Evolutionary conservation across 2,888 invertebrate genomes (phyloP).

Genomic region (Augiades crinisus): DNA sequence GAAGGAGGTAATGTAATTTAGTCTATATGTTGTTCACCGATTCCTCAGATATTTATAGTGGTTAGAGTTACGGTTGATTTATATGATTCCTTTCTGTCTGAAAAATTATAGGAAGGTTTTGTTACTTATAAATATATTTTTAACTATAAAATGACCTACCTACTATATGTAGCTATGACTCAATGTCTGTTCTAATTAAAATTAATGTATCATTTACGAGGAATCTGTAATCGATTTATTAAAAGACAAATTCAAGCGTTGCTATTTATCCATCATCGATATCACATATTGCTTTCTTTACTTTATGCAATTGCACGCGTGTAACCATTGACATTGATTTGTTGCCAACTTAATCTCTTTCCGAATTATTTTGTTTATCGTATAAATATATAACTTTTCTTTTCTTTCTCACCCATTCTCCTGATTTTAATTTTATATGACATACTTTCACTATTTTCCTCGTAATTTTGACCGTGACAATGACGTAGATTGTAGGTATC

Average conservation of each 20-base stretch:
- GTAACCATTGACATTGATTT: background rate
- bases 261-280: constrained; percentile 12
- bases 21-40: too few species aligned
- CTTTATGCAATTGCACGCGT: background rate
- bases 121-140: too few species aligned
- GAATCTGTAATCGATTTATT: constrained; percentile 8
- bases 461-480: constrained; percentile 1
- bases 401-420: background rate
- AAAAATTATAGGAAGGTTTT: too few species aligned
- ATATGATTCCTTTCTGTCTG: too few species aligned
- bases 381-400: background rate
- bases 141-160: too few species aligned
- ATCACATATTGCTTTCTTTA: constrained; percentile 1
- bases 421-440: background rate
- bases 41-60: too few species aligned
- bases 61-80: too few species aligned
- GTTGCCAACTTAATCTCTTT: constrained; percentile 1
- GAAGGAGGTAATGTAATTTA: background rate
- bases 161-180: too few species aligned
- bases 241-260: constrained; percentile 4
- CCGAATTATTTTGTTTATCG: background rate
- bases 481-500: constrained; percentile 21
- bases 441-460: constrained; percentile 24
- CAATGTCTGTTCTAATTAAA: background rate
- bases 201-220: constrained; percentile 1